A percentile compares a stretch with the other conserved stretches of the same genome.
Conservation (phyloP, 1,140 invertebrate genomes). For the Drosophila saltans region DNA sequence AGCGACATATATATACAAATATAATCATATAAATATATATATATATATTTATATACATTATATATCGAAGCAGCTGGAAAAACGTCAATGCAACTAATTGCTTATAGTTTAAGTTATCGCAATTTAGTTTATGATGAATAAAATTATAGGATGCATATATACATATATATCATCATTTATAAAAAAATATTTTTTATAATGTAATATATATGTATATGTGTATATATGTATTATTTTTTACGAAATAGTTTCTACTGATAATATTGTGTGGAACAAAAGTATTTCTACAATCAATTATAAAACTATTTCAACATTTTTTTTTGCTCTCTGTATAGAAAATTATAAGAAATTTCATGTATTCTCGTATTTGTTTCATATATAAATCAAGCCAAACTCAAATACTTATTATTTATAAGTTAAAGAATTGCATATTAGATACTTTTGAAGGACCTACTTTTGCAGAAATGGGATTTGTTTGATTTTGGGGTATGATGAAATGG, state of each 20-base stretch:
- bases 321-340: too few species aligned
- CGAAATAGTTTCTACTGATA: conserved; percentile 63
- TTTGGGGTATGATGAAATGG: too few species aligned
- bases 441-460: too few species aligned
- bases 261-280: background rate
- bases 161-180: conserved; percentile 9
- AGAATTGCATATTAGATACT: too few species aligned
- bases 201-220: conserved; percentile 19
- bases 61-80: conserved; percentile 25
- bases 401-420: too few species aligned
- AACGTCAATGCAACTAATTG: conserved; percentile 33
- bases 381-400: too few species aligned
- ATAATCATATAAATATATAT: conserved; percentile 14
- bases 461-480: too few species aligned
- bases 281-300: too few species aligned
- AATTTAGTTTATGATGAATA: conserved; percentile 49
- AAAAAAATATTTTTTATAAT: too few species aligned
- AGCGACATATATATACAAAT: conserved; percentile 28
- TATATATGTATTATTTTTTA: conserved; percentile 36
- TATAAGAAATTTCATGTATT: too few species aligned
- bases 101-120: conserved; percentile 73
- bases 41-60: conserved; percentile 5
- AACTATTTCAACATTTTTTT: too few species aligned
- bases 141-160: conserved; percentile 14
- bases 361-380: too few species aligned